phyloP scores from a whole-genome alignment of 1,140 invertebrate genomes.

The Drosophila eugracilis region DNA sequence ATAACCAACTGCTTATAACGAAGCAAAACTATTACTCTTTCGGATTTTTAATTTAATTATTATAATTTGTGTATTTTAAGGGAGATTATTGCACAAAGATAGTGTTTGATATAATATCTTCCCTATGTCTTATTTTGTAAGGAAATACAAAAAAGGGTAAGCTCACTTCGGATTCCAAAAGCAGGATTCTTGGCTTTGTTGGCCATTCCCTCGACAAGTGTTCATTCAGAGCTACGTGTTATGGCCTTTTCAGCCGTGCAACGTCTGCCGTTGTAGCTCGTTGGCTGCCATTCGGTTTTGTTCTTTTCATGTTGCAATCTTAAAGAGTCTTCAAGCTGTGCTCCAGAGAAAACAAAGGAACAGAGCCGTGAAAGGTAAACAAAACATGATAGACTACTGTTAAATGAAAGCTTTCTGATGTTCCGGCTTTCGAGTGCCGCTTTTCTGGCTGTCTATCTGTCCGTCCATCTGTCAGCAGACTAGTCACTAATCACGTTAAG shows the following conservation, averaged over 20 bases:
- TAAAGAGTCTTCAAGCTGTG: constrained; percentile 45
- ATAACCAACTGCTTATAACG: neutral
- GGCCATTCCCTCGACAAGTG: constrained; percentile 56
- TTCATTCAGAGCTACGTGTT: constrained; percentile 73
- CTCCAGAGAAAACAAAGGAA: constrained; percentile 11
- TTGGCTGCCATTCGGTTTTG: constrained; percentile 36
- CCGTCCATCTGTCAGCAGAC: constrained; percentile 11
- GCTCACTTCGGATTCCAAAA: constrained; percentile 3
- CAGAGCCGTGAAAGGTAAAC: constrained; percentile 16
- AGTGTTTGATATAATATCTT: no score
- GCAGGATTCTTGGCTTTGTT: neutral
- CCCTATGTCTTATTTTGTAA: neutral
- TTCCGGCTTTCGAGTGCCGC: constrained; percentile 25
- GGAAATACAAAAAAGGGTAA: neutral
- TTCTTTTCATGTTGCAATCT: constrained; percentile 54
- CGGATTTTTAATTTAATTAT: neutral
- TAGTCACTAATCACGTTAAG: constrained; percentile 63
- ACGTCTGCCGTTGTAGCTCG: constrained; percentile 45
- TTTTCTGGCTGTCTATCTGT: constrained; percentile 15
- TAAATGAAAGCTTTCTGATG: constrained; percentile 52
- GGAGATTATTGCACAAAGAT: no score
- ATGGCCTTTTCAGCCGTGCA: constrained; percentile 65
- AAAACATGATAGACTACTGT: constrained; percentile 11
- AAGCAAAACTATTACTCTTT: neutral
- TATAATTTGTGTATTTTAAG: no score